These are phyloP conservation scores for Gymnothorax javanicus DNA, from an alignment of 2,797 vertebrate genomes.

Conservation along the genomic window DNA sequence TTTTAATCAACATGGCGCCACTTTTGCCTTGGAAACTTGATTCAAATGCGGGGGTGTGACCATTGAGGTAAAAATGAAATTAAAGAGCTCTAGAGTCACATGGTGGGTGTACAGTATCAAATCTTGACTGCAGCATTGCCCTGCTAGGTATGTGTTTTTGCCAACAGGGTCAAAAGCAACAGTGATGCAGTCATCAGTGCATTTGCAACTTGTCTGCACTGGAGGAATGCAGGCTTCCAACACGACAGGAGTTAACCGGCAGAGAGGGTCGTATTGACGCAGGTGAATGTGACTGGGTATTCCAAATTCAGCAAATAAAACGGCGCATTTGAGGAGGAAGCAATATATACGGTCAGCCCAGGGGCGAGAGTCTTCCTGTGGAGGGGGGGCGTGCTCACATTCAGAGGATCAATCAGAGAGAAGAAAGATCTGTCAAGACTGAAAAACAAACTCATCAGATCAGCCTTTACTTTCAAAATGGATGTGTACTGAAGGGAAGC, in stretches of 20 bases:
- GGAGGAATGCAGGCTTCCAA: too few species aligned
- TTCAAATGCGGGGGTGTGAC: not conserved
- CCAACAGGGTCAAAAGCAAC: too few species aligned
- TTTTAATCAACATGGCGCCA: not conserved
- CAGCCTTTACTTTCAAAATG: slow-evolving; percentile 13
- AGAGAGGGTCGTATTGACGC: too few species aligned
- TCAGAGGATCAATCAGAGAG: slow-evolving; percentile 45
- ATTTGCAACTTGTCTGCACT: not conserved
- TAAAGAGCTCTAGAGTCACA: not conserved
- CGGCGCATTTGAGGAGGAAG: not conserved
- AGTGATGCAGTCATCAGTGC: not conserved
- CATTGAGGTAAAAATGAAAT: not conserved
- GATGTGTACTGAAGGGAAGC: slow-evolving; percentile 39
- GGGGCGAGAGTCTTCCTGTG: not conserved
- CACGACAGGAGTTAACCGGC: not conserved
- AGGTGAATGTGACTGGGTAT: too few species aligned
- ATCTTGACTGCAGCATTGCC: not conserved
- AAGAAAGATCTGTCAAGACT: slow-evolving; percentile 40
- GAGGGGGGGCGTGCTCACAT: slow-evolving; percentile 17
- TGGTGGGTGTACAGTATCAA: not conserved
- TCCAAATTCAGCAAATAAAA: too few species aligned
- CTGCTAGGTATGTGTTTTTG: not conserved
- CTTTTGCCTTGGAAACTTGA: not conserved
- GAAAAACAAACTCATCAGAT: not conserved
- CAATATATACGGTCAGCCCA: not conserved